phyloP scores from a whole-genome alignment of 1,140 invertebrate genomes.

The Brachionus paranguensis region DNA sequence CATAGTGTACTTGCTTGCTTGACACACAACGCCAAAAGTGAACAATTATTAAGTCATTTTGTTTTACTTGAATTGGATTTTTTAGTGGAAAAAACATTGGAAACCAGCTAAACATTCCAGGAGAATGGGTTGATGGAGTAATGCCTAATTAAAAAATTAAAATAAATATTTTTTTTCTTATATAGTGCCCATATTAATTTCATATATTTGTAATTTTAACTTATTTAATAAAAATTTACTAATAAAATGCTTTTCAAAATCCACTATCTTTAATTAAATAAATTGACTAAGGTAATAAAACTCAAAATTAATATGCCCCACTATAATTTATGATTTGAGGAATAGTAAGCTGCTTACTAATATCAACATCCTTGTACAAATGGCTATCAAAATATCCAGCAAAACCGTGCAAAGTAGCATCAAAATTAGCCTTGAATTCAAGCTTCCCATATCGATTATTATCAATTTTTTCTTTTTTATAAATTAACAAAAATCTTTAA shows the following conservation, averaged over 20 bases:
- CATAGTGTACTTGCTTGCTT: conserved; percentile 84
- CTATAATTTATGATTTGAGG: no score
- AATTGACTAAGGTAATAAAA: no score
- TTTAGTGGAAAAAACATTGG: conserved; percentile 86
- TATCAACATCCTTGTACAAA: conserved; percentile 72
- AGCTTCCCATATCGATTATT: conserved; percentile 1
- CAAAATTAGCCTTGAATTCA: conserved; percentile 50
- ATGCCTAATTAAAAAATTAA: conserved; percentile 59
- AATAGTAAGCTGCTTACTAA: conserved; percentile 62
- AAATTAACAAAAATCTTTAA: neutral
- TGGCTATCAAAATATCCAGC: conserved; percentile 86
- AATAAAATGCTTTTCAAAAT: no score
- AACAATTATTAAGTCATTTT: conserved; percentile 66
- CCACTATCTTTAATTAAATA: no score
- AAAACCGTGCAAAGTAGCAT: conserved; percentile 81
- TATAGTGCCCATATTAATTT: no score
- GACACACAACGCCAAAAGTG: conserved; percentile 77
- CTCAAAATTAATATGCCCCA: no score
- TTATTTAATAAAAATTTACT: no score
- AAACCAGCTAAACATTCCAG: conserved; percentile 93
- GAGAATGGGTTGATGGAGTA: conserved; percentile 75
- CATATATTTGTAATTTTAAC: no score
- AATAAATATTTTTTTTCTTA: neutral
- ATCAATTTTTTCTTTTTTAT: neutral
- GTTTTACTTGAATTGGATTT: conserved; percentile 69